These are phyloP conservation scores for Chalcis sispes DNA, from an alignment of 2,888 invertebrate species.

Conservation along the genomic window DNA sequence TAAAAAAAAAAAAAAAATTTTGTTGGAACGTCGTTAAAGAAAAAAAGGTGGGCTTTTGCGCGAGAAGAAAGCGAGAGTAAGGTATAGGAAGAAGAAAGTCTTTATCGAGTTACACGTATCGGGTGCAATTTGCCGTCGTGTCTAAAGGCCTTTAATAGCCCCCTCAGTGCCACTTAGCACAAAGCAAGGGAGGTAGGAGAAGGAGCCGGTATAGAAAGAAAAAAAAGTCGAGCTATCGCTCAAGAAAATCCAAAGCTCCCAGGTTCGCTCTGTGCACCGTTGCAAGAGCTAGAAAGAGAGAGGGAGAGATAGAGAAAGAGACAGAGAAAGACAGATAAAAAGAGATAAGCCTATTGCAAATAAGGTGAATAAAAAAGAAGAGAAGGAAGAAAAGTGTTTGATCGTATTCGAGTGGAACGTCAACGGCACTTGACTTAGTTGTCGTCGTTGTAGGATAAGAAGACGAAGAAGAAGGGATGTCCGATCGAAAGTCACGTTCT, in stretches of 20 bases:
- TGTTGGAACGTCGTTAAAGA: too few species aligned
- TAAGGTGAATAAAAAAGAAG: constrained; percentile 17
- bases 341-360: constrained; percentile 47
- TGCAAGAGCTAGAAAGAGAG: constrained; percentile 5
- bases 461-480: constrained; percentile 27
- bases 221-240: constrained; percentile 40
- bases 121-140: constrained; percentile 53
- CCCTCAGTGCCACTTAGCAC: constrained; percentile 54
- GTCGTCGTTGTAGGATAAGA: too few species aligned
- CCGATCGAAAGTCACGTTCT: constrained; percentile 56
- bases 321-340: not conserved
- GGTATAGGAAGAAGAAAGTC: constrained; percentile 33
- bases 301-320: too few species aligned
- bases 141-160: constrained; percentile 54
- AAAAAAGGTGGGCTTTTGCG: too few species aligned
- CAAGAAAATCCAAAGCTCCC: constrained; percentile 48
- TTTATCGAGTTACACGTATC: constrained; percentile 56
- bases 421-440: constrained; percentile 26
- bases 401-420: constrained; percentile 39
- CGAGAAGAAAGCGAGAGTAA: constrained; percentile 9
- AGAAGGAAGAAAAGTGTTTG: constrained; percentile 24
- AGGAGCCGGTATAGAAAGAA: not conserved
- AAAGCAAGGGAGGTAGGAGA: constrained; percentile 47
- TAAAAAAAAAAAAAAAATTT: too few species aligned
- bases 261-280: constrained; percentile 5